Base-by-base conservation (phyloP, 2,113 vertebrate genomes). In the Sinocyclocheilus rhinocerous region DNA sequence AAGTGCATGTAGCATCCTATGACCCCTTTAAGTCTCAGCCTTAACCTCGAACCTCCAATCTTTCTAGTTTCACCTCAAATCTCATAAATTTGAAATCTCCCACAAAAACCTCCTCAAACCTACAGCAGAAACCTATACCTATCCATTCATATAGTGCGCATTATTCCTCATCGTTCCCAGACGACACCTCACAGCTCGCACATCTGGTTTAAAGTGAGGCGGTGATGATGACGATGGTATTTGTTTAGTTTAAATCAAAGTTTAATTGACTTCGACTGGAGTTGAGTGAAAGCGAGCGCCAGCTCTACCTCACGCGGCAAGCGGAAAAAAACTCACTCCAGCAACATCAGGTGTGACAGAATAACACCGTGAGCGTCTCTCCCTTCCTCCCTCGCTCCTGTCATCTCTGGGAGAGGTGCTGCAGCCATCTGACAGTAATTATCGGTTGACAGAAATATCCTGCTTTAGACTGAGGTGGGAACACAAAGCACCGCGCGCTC, bases 391-490 rank as follows among this genome's bases (percentile, higher is more conserved):
- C 75, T 22, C 77, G 93, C 94, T 94, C 94, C 94, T 94, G 94
- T 95, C 95, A 94, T 95, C 95, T 95, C 94, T 93, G 89, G 9
- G 42, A 89, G 97, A 97, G 95, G 95, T 96, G 97, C 94, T 93
- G 93, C 94, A 93, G 94, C 95, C 96, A 95, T 95, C 96, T 96
- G 96, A 96, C 95, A 96, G 95, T 97, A 97, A 98, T 97, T 98
- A 98, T 96, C 96, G 95, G 96, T 96, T 97, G 96, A 97, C 96
- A 97, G 93, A 98, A 97, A 97, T 97, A 97, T 96, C 96, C 94
- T 94, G 94, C 95, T 96, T 93, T 94, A 95, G 93, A 93, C 89
- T 95, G 96, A 97, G 97, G 97, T 97, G 95, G 96, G 95, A 98
- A 98, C 96, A 96, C 96, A 95, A 91, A 94, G 95, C 92, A 90